These are phyloP conservation scores for Tenrec ecaudatus DNA, from an alignment of 2,113 vertebrate species.

Conservation along the genomic window DNA sequence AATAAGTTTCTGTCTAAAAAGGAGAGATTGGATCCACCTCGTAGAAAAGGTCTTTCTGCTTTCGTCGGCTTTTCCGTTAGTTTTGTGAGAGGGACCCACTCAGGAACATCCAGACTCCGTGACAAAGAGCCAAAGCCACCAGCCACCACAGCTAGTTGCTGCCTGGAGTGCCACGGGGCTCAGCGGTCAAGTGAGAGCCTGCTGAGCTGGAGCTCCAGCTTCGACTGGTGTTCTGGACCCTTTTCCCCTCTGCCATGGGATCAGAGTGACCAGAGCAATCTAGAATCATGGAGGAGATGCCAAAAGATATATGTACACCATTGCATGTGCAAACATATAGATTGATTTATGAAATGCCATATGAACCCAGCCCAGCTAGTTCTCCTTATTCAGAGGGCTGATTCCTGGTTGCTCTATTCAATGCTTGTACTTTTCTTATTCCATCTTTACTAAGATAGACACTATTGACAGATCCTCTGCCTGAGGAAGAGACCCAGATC, in stretches of 20 bases:
- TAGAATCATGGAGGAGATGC: neutral
- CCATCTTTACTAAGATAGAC: neutral
- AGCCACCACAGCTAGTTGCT: neutral
- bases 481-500: conserved; percentile 18
- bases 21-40: neutral
- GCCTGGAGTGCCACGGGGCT: neutral
- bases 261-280: neutral
- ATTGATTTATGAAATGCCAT: neutral
- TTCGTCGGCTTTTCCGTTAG: neutral
- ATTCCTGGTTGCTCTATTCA: neutral
- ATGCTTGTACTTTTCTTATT: neutral
- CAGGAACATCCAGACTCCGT: neutral
- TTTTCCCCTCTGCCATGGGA: neutral
- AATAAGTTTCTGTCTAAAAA: neutral
- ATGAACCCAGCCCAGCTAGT: neutral
- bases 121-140: neutral
- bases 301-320: neutral
- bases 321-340: neutral
- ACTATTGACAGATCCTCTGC: neutral
- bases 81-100: neutral
- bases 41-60: neutral
- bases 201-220: neutral
- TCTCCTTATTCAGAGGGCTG: neutral
- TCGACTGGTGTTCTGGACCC: neutral
- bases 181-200: neutral